Conservation (phyloP, 2,113 vertebrate genomes). For the Brachionichthys hirsutus region DNA sequence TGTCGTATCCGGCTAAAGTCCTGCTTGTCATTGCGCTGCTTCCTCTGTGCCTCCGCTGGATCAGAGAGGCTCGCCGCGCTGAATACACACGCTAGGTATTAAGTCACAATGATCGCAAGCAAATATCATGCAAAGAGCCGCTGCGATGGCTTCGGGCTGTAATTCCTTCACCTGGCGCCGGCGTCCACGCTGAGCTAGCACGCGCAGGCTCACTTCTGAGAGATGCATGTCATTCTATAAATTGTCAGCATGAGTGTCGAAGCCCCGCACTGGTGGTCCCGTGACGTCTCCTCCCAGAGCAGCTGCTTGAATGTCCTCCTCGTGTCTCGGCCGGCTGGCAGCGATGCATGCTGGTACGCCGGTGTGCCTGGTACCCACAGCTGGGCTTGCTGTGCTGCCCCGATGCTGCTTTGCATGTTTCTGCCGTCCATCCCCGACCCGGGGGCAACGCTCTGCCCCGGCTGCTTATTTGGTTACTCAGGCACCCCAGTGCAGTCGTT, state of each 20-base stretch:
- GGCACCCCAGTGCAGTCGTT: not conserved
- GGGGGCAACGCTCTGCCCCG: slow-evolving; percentile 9
- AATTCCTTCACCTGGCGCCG: slow-evolving; percentile 1
- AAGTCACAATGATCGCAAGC: slow-evolving; percentile 55
- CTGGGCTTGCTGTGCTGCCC: slow-evolving; percentile 41
- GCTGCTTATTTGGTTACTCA: slow-evolving; percentile 63
- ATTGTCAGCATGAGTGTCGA: slow-evolving; percentile 1
- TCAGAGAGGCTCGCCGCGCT: slow-evolving; percentile 1
- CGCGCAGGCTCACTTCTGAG: not conserved
- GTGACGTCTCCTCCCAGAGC: not conserved
- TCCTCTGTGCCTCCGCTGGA: slow-evolving; percentile 10
- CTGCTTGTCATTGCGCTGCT: slow-evolving; percentile 5
- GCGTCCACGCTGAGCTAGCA: not conserved
- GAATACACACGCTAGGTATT: slow-evolving; percentile 36
- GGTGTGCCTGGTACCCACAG: slow-evolving; percentile 29
- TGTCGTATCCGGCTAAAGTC: not conserved
- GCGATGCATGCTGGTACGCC: slow-evolving; percentile 10
- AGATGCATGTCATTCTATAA: not conserved
- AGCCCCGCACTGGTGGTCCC: not conserved
- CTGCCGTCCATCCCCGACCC: slow-evolving; percentile 43
- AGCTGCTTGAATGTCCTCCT: not conserved
- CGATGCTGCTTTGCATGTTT: slow-evolving; percentile 73
- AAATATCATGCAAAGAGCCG: slow-evolving; percentile 65
- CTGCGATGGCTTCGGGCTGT: slow-evolving; percentile 5
- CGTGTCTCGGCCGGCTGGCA: not conserved